phyloP scores from a whole-genome alignment of 2,113 vertebrate species.

The Paratilapia polleni region DNA sequence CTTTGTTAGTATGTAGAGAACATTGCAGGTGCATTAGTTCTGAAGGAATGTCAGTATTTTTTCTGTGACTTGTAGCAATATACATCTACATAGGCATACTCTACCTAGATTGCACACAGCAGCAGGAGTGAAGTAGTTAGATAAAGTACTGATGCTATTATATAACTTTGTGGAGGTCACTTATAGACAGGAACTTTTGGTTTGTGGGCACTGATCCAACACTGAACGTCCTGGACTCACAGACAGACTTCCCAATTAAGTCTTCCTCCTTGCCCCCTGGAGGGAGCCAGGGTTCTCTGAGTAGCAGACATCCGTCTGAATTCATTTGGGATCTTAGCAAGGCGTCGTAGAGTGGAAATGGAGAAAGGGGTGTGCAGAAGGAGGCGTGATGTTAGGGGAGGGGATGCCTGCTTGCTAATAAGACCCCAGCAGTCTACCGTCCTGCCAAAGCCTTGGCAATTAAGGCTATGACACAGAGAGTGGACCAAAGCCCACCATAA shows the following conservation, averaged over 20 bases:
- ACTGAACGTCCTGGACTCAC: not conserved
- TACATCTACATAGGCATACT: not conserved
- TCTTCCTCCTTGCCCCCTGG: not conserved
- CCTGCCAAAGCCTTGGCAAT: conserved; percentile 35
- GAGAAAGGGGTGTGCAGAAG: not conserved
- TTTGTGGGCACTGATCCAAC: not conserved
- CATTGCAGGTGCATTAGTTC: no score
- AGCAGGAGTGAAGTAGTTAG: not conserved
- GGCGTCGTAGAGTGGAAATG: not conserved
- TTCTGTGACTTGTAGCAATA: not conserved
- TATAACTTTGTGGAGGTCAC: conserved; percentile 21
- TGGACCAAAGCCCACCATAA: conserved; percentile 14
- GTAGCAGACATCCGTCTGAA: conserved; percentile 19
- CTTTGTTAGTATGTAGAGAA: not conserved
- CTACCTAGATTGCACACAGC: not conserved
- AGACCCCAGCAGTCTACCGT: not conserved
- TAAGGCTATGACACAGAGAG: conserved; percentile 28
- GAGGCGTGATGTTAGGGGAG: not conserved
- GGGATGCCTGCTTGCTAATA: conserved; percentile 1
- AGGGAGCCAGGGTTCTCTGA: conserved; percentile 18
- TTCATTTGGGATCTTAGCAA: conserved; percentile 37
- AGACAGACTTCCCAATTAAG: conserved; percentile 50
- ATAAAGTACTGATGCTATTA: not conserved
- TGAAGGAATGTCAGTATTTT: not conserved
- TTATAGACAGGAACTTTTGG: not conserved